Evolutionary conservation across 2,113 vertebrate genomes (phyloP).

Genomic region (Oryzias celebensis): DNA sequence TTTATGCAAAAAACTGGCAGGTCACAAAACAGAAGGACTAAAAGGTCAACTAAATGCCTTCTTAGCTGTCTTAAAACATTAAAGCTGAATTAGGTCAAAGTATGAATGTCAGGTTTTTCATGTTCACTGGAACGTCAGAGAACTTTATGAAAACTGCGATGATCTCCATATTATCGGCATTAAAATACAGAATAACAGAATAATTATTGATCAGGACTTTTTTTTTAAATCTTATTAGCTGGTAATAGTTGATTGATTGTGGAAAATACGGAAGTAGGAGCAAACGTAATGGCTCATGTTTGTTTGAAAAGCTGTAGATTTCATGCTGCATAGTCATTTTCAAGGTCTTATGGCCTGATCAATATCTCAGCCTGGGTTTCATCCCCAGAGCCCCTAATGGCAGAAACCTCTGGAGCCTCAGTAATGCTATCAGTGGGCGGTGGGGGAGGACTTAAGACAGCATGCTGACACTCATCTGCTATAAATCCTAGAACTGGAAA

Average conservation of each 20-base stretch:
- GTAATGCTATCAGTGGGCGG: slow-evolving; percentile 93
- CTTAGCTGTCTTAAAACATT: slow-evolving; percentile 69
- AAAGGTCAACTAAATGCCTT: slow-evolving; percentile 59
- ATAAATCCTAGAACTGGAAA: slow-evolving; percentile 75
- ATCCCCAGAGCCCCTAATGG: slow-evolving; percentile 92
- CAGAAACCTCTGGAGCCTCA: slow-evolving; percentile 90
- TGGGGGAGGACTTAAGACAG: slow-evolving; percentile 78
- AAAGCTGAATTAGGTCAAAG: slow-evolving; percentile 52
- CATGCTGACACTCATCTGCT: slow-evolving; percentile 77
- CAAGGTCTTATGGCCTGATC: slow-evolving; percentile 88
- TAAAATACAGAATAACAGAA: neutral
- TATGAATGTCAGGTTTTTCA: slow-evolving; percentile 45
- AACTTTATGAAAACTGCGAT: slow-evolving; percentile 11
- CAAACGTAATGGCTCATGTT: slow-evolving; percentile 25
- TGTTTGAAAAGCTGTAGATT: slow-evolving; percentile 55
- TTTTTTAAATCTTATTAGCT: slow-evolving; percentile 21
- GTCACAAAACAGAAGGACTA: slow-evolving; percentile 62
- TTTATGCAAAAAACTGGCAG: slow-evolving; percentile 78
- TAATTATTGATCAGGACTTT: slow-evolving; percentile 2
- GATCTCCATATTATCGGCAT: neutral
- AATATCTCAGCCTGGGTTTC: slow-evolving; percentile 94
- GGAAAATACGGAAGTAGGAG: slow-evolving; percentile 7
- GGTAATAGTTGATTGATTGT: slow-evolving; percentile 13
- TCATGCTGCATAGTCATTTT: slow-evolving; percentile 81
- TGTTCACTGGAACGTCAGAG: slow-evolving; percentile 19